phyloP scores from a whole-genome alignment of 2,797 vertebrate species.

The Argya squamiceps region DNA sequence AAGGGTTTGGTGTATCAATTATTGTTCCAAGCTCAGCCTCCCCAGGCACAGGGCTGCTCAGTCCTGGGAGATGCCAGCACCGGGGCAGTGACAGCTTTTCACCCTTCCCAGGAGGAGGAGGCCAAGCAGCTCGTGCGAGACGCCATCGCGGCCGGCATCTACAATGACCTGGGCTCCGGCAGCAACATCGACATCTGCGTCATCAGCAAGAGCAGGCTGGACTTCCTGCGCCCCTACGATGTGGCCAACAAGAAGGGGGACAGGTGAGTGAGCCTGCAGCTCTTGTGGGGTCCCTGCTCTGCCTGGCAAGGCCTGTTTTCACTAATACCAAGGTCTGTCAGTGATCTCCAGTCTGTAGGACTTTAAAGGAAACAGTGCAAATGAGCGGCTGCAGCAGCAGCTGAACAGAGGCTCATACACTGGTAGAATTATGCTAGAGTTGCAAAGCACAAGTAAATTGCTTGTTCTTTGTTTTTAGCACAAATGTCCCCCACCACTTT shows the following conservation, averaged over 20 bases:
- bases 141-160: conserved; percentile 93
- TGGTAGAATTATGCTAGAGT: not conserved
- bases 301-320: not conserved
- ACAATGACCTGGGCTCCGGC: conserved; percentile 94
- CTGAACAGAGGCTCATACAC: rapidly evolving
- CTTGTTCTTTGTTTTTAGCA: not conserved
- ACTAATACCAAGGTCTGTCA: not conserved
- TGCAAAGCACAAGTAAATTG: not conserved
- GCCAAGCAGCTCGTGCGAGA: conserved; percentile 92
- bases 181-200: conserved; percentile 96
- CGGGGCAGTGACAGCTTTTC: not conserved
- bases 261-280: conserved; percentile 76
- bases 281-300: not conserved
- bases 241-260: conserved; percentile 93
- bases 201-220: conserved; percentile 90
- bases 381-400: not conserved
- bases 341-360: rapidly evolving
- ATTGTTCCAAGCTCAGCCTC: not conserved
- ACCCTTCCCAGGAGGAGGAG: conserved; percentile 83
- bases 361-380: rapidly evolving
- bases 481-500: not conserved
- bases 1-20: rapidly evolving
- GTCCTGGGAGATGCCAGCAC: not conserved
- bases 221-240: conserved; percentile 90
- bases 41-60: not conserved